A percentile compares a stretch with the other conserved stretches of the same genome.
phyloP scores from a whole-genome alignment of 1,140 invertebrate genomes.

The Trissolcus basalis region DNA sequence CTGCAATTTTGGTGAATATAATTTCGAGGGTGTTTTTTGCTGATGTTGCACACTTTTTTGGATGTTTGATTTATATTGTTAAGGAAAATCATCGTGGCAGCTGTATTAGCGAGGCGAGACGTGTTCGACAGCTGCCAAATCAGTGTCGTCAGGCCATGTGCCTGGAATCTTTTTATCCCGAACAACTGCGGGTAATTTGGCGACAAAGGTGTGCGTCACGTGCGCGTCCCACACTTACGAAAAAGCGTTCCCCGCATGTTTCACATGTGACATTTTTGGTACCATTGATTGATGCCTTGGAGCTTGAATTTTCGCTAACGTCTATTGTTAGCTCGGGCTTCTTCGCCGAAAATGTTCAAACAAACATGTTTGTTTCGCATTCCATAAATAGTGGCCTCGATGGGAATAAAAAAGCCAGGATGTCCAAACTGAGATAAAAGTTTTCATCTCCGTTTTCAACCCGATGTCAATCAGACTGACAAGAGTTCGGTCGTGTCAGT shows the following conservation, averaged over 20 bases:
- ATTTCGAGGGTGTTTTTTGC: too few species aligned
- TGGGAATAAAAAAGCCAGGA: too few species aligned
- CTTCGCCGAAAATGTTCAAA: too few species aligned
- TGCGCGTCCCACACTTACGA: constrained; percentile 23
- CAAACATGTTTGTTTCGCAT: not conserved
- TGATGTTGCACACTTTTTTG: too few species aligned
- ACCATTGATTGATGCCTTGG: constrained; percentile 34
- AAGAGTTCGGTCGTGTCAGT: too few species aligned
- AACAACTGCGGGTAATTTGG: constrained; percentile 37
- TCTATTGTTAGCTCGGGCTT: not conserved
- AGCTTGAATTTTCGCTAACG: constrained; percentile 14
- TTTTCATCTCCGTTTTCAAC: too few species aligned
- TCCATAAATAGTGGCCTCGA: too few species aligned
- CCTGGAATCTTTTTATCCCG: constrained; percentile 36
- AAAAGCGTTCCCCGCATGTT: constrained; percentile 27
- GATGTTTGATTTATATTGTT: constrained; percentile 29
- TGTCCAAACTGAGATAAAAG: too few species aligned
- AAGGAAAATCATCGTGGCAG: constrained; percentile 48
- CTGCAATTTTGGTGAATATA: too few species aligned
- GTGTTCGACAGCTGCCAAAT: constrained; percentile 55
- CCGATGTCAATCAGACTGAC: too few species aligned
- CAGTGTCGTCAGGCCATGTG: constrained; percentile 34
- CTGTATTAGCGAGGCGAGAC: constrained; percentile 35
- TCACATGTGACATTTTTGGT: constrained; percentile 50
- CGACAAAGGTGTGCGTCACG: constrained; percentile 49